Evolutionary conservation across 1,140 invertebrate species (phyloP).

Genomic region (Nomia melanderi): DNA sequence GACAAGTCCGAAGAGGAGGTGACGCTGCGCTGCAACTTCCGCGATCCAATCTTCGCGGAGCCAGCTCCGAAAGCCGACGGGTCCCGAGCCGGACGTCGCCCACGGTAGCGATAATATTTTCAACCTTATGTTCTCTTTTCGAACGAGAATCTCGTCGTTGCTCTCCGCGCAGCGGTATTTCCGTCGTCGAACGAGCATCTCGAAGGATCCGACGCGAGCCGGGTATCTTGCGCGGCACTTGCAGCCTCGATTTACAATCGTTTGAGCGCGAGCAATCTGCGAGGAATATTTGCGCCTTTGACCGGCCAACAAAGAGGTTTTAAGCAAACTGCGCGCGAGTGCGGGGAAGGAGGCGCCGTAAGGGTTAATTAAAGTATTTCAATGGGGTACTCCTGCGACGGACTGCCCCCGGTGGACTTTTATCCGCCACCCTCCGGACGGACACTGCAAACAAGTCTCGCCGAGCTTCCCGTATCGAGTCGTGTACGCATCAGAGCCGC

Average conservation of each 20-base stretch:
- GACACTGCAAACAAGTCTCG: constrained; percentile 67
- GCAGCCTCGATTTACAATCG: constrained; percentile 55
- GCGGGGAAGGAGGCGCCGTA: constrained; percentile 44
- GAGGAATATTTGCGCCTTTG: constrained; percentile 52
- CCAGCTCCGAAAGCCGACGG: neutral
- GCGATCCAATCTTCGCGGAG: constrained; percentile 23
- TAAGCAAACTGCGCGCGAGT: constrained; percentile 49
- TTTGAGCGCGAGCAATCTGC: constrained; percentile 54
- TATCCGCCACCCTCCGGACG: constrained; percentile 57
- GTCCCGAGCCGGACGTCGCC: neutral
- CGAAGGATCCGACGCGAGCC: too few relatives aligned
- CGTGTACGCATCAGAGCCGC: constrained; percentile 52
- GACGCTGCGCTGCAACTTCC: constrained; percentile 25
- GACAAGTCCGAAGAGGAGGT: constrained; percentile 56
- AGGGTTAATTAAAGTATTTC: constrained; percentile 74
- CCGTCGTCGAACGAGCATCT: too few relatives aligned
- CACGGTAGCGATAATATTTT: too few relatives aligned
- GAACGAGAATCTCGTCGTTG: too few relatives aligned
- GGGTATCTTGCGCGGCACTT: too few relatives aligned
- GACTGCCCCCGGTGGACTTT: constrained; percentile 61
- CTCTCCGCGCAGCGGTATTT: too few relatives aligned
- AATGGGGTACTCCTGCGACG: constrained; percentile 68
- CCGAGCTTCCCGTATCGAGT: constrained; percentile 57
- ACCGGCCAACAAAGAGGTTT: constrained; percentile 52
- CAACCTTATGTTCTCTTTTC: too few relatives aligned